These are phyloP conservation scores for Holacanthus passer DNA, from an alignment of 2,113 vertebrate genomes.

Conservation along the genomic window DNA sequence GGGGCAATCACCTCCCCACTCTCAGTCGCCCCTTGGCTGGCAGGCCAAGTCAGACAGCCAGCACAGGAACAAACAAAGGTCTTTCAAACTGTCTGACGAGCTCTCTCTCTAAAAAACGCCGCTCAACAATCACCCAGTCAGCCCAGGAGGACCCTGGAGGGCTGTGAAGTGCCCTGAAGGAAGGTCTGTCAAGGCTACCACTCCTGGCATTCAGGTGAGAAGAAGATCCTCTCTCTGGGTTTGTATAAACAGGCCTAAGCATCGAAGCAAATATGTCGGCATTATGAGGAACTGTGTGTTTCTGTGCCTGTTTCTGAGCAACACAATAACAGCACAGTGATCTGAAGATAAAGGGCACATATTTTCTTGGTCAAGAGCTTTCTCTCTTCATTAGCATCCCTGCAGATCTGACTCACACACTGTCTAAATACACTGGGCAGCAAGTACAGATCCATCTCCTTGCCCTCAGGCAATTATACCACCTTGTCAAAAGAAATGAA, in stretches of 20 bases:
- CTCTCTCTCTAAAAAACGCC: slow-evolving; percentile 44
- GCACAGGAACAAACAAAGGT: slow-evolving; percentile 55
- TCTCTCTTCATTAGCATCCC: slow-evolving; percentile 49
- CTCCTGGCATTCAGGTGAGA: slow-evolving; percentile 29
- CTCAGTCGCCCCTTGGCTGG: slow-evolving; percentile 3
- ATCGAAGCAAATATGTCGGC: slow-evolving; percentile 19
- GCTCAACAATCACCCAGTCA: slow-evolving; percentile 31
- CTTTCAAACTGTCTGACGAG: slow-evolving; percentile 54
- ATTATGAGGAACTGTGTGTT: slow-evolving; percentile 22
- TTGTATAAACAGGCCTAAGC: slow-evolving; percentile 19
- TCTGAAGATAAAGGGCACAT: slow-evolving; percentile 49
- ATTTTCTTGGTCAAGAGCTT: slow-evolving; percentile 39
- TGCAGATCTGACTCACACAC: slow-evolving; percentile 42
- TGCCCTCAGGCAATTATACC: slow-evolving; percentile 47
- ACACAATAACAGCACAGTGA: slow-evolving; percentile 32
- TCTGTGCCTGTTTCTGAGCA: slow-evolving; percentile 42
- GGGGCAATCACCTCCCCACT: slow-evolving; percentile 37
- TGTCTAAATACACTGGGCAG: slow-evolving; percentile 33
- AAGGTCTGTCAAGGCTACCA: slow-evolving; percentile 16
- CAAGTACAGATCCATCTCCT: slow-evolving; percentile 38
- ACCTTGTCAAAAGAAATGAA: slow-evolving; percentile 56
- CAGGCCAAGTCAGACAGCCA: slow-evolving; percentile 8
- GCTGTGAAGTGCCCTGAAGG: slow-evolving; percentile 11
- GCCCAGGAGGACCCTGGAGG: slow-evolving; percentile 23
- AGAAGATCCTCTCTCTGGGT: slow-evolving; percentile 15